Base-by-base conservation (phyloP, 2,888 invertebrate genomes). In the Malthinus flaveolus region DNA sequence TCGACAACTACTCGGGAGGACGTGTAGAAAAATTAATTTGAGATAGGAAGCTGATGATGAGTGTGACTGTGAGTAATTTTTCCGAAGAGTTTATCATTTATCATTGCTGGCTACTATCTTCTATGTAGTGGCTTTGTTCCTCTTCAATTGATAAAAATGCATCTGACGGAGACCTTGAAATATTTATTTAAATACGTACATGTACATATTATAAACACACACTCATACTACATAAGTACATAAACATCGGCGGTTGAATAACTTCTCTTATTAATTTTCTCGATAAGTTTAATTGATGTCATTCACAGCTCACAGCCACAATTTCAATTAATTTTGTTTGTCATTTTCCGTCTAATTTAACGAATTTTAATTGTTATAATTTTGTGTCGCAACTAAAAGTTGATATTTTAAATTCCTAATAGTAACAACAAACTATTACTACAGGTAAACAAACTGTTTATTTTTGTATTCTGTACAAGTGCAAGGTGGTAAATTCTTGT, bases 51-150 rank as follows among this genome's bases (percentile, higher is more conserved):
- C 42, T 34, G 32, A 35, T 32, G 46, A n/a, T n/a, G n/a, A n/a
- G n/a, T n/a, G n/a, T n/a, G n/a, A n/a, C n/a, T 52, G 45, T 52
- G 52, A 52, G 35, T 52, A 52, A 52, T 15, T 45, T 32, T 36
- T 32, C 35, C 23, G 23, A 32, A 52, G 52, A 45, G 52, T 44
- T 52, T 52, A 52, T 52, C 45, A 39, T 32, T 51, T 32, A 42
- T 23, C 8, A 7, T 8, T 45, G 23, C 33, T 45, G 45, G 45
- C 44, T 45, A 35, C 46, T 8, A 11, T 7, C 9, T 52, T 6
- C 7, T 4, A n/a, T 7, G 11, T 10, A 12, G 12, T 42, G 15
- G 15, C 39, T 42, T 42, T 42, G 39, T 42, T 23, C 37, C 12
- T 37, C 12, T 42, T 15, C 13, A 42, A 13, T 15, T 23, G 46